These are phyloP conservation scores for Epinephelus fuscoguttatus DNA, from an alignment of 2,113 vertebrate genomes.

Conservation along the genomic window DNA sequence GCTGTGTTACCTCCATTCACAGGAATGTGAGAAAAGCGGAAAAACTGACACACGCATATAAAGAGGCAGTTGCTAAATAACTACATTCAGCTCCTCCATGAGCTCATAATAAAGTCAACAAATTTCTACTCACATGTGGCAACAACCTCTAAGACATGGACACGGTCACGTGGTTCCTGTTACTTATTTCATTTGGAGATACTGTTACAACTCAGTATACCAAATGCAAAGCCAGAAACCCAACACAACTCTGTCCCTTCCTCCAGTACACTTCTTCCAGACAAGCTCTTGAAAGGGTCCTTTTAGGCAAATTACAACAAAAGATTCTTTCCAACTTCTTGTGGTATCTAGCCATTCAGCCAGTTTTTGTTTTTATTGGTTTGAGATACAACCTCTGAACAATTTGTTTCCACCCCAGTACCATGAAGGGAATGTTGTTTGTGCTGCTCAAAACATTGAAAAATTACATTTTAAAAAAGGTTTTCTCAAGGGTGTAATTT, in stretches of 20 bases:
- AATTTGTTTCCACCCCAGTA: neutral
- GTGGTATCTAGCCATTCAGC: neutral
- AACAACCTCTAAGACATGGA: conserved; percentile 15
- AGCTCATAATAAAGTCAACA: conserved; percentile 57
- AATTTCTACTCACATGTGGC: conserved; percentile 51
- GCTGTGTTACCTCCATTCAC: conserved; percentile 64
- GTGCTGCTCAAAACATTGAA: neutral
- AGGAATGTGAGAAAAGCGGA: conserved; percentile 78
- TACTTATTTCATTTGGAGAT: conserved; percentile 21
- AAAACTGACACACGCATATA: conserved; percentile 69
- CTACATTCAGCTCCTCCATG: conserved; percentile 41
- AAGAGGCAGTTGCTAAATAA: conserved; percentile 41
- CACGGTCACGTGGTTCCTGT: conserved; percentile 14
- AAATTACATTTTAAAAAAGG: conserved; percentile 8
- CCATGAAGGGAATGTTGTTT: neutral
- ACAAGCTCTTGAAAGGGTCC: conserved; percentile 1
- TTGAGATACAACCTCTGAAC: conserved; percentile 1
- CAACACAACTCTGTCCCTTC: neutral
- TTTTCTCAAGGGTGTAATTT: conserved; percentile 6
- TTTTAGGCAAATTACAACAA: conserved; percentile 3
- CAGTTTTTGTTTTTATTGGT: conserved; percentile 19
- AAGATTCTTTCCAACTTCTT: neutral
- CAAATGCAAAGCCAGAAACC: neutral
- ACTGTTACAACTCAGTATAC: neutral
- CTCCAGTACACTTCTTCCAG: neutral